These are phyloP conservation scores for Etheostoma cragini DNA, from an alignment of 2,113 vertebrate genomes.

Conservation along the genomic window DNA sequence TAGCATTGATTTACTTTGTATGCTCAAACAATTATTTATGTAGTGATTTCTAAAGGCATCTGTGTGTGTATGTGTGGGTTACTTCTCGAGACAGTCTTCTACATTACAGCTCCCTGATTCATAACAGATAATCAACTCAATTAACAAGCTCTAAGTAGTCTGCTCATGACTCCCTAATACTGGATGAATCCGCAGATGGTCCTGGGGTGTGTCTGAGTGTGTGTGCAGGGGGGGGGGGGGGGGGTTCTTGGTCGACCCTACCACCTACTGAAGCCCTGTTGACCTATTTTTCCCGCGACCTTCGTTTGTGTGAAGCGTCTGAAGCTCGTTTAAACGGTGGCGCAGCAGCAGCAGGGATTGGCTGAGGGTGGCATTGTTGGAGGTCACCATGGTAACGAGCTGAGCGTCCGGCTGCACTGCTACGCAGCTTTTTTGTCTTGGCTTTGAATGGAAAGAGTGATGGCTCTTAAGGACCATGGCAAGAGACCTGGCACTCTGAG, in stretches of 20 bases:
- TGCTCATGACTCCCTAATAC: background rate
- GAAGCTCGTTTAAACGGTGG: constrained; percentile 64
- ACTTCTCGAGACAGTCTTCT: background rate
- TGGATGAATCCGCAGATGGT: constrained; percentile 14
- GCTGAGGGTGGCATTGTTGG: constrained; percentile 75
- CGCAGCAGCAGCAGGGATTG: constrained; percentile 49
- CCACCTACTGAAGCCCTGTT: constrained; percentile 52
- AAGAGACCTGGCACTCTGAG: constrained; percentile 48
- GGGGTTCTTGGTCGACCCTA: constrained; percentile 15
- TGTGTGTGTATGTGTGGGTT: background rate
- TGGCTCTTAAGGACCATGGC: constrained; percentile 64
- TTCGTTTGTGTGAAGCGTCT: constrained; percentile 68
- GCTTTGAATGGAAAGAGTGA: constrained; percentile 73
- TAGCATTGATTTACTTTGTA: background rate
- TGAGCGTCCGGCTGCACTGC: constrained; percentile 70
- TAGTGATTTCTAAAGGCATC: background rate
- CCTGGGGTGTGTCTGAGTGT: constrained; percentile 16
- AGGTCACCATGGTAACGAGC: constrained; percentile 76
- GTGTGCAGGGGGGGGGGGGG: background rate
- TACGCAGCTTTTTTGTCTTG: constrained; percentile 72
- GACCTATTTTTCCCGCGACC: constrained; percentile 77
- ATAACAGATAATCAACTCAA: background rate
- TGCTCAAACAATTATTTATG: background rate
- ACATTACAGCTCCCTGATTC: background rate
- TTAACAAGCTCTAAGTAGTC: background rate